These are phyloP conservation scores for Kradibia gibbosae DNA, from an alignment of 1,140 invertebrate species.

Conservation along the genomic window DNA sequence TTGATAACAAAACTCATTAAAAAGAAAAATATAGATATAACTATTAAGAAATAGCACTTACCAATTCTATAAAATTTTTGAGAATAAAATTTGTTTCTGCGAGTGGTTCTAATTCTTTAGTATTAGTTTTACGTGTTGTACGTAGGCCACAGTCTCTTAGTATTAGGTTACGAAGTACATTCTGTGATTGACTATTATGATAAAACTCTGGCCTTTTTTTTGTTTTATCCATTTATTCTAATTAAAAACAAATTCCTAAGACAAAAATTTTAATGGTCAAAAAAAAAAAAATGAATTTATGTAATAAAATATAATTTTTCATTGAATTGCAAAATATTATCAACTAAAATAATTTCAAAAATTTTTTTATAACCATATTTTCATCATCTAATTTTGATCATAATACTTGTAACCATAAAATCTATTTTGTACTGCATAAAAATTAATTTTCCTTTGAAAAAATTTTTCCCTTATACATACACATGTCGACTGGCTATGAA, in stretches of 20 bases:
- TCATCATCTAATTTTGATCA: neutral
- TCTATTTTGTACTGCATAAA: neutral
- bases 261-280: neutral
- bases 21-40: neutral
- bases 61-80: constrained; percentile 73
- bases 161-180: constrained; percentile 66
- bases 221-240: constrained; percentile 60
- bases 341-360: neutral
- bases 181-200: constrained; percentile 57
- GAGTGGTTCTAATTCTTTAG: constrained; percentile 68
- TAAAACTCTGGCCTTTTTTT: constrained; percentile 59
- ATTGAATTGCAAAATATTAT: neutral
- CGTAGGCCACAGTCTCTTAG: constrained; percentile 64
- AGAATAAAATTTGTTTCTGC: constrained; percentile 74
- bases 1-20: neutral
- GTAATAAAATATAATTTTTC: neutral
- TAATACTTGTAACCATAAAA: neutral
- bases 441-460: neutral
- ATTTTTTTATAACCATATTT: neutral
- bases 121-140: constrained; percentile 59
- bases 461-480: constrained; percentile 4
- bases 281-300: neutral
- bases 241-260: constrained; percentile 14
- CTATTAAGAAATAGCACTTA: constrained; percentile 56
- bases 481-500: constrained; percentile 1